These are phyloP conservation scores for Bradypodion ventrale DNA, from an alignment of 2,797 vertebrate genomes.

Conservation along the genomic window DNA sequence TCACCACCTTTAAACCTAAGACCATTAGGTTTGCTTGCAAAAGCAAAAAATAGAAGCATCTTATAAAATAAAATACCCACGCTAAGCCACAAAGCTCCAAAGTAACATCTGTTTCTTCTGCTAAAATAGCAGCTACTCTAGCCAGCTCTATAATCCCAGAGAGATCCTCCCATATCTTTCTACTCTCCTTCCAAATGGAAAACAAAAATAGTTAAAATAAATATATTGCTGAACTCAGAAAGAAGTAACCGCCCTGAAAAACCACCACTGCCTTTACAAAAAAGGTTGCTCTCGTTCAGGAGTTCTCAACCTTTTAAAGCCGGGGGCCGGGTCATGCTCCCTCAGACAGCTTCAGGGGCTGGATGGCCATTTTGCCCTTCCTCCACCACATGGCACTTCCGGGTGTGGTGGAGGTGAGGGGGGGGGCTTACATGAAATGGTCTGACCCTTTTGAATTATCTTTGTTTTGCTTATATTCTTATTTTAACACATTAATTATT, in stretches of 20 bases:
- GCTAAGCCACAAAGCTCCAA: constrained; percentile 73
- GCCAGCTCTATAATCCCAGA: constrained; percentile 53
- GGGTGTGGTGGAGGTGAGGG: no score
- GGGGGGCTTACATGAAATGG: no score
- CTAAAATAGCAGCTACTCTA: constrained; percentile 54
- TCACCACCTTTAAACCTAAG: constrained; percentile 52
- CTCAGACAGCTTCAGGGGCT: no score
- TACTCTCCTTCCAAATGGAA: constrained; percentile 45
- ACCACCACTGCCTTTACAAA: background rate
- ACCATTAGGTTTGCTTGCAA: constrained; percentile 66
- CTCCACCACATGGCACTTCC: no score
- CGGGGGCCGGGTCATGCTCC: no score
- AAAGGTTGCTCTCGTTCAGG: background rate
- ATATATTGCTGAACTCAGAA: constrained; percentile 24
- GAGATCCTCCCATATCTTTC: constrained; percentile 42
- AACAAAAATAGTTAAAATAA: background rate
- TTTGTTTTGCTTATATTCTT: no score
- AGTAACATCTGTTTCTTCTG: constrained; percentile 68
- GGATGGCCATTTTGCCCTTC: no score
- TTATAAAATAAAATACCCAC: constrained; percentile 68
- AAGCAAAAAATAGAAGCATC: constrained; percentile 73
- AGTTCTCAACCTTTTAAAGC: no score
- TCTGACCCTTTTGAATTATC: no score
- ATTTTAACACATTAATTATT: no score
- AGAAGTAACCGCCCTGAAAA: constrained; percentile 32